Conservation (phyloP, 2,888 invertebrate genomes). For the Himalopsyche kuldschensis region DNA sequence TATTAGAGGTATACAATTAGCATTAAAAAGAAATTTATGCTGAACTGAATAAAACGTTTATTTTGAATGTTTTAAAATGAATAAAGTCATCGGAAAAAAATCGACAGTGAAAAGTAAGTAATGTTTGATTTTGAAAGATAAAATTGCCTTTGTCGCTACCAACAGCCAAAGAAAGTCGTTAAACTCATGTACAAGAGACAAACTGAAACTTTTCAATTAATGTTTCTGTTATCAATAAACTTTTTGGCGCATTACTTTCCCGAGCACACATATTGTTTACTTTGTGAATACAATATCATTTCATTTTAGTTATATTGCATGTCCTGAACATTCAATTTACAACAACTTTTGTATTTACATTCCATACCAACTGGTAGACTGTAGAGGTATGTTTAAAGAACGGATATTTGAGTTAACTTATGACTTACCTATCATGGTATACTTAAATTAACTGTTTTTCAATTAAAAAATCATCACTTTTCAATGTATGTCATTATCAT, state of each 20-base stretch:
- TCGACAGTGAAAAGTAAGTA: neutral
- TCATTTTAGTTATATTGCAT: neutral
- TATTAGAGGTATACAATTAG: too few relatives aligned
- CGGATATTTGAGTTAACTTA: too few relatives aligned
- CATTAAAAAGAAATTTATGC: neutral
- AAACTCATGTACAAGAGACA: neutral
- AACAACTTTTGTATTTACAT: neutral
- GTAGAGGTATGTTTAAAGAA: too few relatives aligned
- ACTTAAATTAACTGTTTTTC: too few relatives aligned
- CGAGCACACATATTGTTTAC: neutral
- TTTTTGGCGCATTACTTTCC: neutral
- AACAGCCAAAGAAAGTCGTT: neutral
- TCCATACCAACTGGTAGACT: too few relatives aligned
- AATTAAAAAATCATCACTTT: too few relatives aligned
- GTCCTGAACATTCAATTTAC: neutral
- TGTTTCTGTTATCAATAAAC: neutral
- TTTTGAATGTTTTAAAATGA: neutral
- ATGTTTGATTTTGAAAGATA: neutral
- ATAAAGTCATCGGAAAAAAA: neutral
- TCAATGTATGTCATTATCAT: too few relatives aligned
- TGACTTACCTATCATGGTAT: too few relatives aligned
- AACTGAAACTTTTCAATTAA: constrained; percentile 16
- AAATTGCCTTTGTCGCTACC: neutral
- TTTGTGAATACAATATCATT: neutral
- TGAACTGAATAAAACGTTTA: neutral